Conservation (phyloP, 2,888 invertebrate species). For the Heliconius erato region DNA sequence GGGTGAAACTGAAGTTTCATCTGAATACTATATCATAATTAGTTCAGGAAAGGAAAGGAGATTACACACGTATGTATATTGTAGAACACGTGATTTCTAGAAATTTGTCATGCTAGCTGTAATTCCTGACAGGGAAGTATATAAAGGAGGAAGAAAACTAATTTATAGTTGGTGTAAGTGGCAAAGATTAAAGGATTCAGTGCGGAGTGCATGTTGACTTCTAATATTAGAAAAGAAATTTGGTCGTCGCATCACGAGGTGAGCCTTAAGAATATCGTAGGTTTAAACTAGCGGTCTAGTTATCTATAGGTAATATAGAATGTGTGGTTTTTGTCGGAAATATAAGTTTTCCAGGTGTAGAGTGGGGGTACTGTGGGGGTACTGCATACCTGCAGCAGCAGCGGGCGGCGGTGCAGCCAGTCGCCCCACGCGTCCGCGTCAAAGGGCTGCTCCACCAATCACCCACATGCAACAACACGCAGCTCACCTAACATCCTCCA, state of each 20-base stretch:
- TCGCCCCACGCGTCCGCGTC: conserved; percentile 81
- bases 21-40: neutral
- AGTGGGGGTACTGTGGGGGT: conserved; percentile 24
- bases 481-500: conserved; percentile 49
- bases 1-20: neutral
- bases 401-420: conserved; percentile 90
- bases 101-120: conserved; percentile 13
- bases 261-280: neutral
- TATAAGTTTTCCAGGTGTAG: neutral
- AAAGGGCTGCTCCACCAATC: conserved; percentile 81
- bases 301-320: neutral
- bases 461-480: conserved; percentile 84
- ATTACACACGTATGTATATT: neutral
- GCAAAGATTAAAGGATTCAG: conserved; percentile 6
- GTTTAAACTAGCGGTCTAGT: conserved; percentile 1
- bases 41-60: neutral
- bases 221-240: neutral
- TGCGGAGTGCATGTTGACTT: conserved; percentile 26
- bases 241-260: neutral
- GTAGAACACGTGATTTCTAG: conserved; percentile 4
- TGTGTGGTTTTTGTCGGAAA: conserved; percentile 21
- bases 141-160: conserved; percentile 8
- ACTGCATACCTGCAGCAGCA: conserved; percentile 91
- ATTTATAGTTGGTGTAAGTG: conserved; percentile 6
- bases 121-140: neutral